Conservation (phyloP, 2,888 invertebrate species). For the Drosophila fungiperda region DNA sequence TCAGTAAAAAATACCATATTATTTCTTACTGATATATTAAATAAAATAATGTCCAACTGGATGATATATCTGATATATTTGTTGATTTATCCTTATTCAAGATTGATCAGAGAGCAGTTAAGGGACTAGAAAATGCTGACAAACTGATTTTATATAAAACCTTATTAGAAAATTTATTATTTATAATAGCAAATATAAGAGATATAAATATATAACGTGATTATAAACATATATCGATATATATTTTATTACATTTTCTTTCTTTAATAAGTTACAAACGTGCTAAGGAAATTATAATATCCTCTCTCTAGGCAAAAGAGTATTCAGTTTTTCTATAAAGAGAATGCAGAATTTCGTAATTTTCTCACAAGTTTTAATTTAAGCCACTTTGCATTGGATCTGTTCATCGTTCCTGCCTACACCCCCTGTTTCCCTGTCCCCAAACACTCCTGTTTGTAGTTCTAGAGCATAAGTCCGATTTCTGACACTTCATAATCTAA, state of each 20-base stretch:
- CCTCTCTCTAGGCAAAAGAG: not conserved
- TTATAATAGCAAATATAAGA: not conserved
- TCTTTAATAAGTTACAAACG: not conserved
- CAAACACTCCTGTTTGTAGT: not conserved
- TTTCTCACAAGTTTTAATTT: not conserved
- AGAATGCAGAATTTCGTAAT: not conserved
- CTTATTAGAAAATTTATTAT: not conserved
- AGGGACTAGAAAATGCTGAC: not conserved
- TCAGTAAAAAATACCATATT: not conserved
- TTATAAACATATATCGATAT: no score
- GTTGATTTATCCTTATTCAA: not conserved
- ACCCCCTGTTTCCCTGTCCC: not conserved
- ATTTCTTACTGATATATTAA: not conserved
- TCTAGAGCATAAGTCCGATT: not conserved
- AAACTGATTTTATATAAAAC: not conserved
- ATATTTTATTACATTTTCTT: not conserved
- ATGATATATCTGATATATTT: not conserved
- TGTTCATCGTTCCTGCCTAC: not conserved
- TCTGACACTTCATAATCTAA: conserved; percentile 7
- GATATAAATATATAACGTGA: not conserved
- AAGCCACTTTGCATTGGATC: not conserved
- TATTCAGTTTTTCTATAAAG: not conserved
- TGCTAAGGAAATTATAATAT: not conserved
- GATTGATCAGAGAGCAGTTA: no score
- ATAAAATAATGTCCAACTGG: not conserved